A percentile compares a stretch with the other conserved stretches of the same genome.
Conservation (phyloP, 2,113 vertebrate species). For the Lutjanus erythropterus region DNA sequence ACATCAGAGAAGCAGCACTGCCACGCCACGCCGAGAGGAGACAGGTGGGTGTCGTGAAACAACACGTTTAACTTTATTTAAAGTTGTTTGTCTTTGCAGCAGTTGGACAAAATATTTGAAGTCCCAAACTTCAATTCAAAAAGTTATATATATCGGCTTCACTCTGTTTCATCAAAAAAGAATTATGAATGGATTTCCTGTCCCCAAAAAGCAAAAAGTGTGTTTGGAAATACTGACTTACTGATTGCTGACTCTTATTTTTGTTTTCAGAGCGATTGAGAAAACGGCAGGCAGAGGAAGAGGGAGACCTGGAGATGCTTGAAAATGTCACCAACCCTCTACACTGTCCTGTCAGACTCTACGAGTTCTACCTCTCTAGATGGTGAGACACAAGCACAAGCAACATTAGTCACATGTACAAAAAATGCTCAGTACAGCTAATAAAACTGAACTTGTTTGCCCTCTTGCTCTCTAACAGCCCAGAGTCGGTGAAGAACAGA, state of each 20-base stretch:
- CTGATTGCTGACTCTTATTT: background rate
- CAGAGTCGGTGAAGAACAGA: slow-evolving; percentile 91
- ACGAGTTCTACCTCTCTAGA: slow-evolving; percentile 98
- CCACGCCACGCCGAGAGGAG: slow-evolving; percentile 65
- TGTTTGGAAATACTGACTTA: background rate
- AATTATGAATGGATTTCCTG: background rate
- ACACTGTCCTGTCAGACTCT: slow-evolving; percentile 94
- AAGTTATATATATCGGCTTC: too few species aligned
- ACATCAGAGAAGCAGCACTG: slow-evolving; percentile 80
- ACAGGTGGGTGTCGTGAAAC: slow-evolving; percentile 31
- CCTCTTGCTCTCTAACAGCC: slow-evolving; percentile 78
- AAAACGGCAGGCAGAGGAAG: slow-evolving; percentile 85
- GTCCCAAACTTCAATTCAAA: background rate
- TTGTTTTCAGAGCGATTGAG: slow-evolving; percentile 81
- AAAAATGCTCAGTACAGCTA: background rate
- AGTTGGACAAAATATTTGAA: background rate
- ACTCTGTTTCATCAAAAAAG: background rate
- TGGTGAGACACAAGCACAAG: slow-evolving; percentile 86
- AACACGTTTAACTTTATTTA: background rate
- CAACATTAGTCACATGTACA: too few species aligned
- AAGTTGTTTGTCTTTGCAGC: background rate
- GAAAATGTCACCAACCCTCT: slow-evolving; percentile 93
- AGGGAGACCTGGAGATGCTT: slow-evolving; percentile 87
- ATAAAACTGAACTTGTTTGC: background rate
- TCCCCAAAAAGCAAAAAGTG: background rate